Percentiles rank a stretch among this genome's conserved stretches.
These are phyloP conservation scores for Coreius guichenoti DNA, from an alignment of 2,797 vertebrate species.

Conservation along the genomic window DNA sequence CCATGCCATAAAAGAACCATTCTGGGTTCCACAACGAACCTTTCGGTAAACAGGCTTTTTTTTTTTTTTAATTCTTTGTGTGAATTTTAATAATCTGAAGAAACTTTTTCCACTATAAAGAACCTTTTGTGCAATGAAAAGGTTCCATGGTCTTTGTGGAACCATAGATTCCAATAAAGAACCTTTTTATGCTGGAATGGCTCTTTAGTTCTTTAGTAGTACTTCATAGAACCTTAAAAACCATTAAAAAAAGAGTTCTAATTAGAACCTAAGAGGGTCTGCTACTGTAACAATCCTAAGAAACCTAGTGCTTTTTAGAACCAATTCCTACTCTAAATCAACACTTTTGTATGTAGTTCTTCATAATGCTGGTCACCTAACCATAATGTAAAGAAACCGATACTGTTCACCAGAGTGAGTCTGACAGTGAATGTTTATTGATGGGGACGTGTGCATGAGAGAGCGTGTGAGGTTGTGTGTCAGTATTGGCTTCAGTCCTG, in stretches of 20 bases:
- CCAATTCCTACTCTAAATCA: not conserved
- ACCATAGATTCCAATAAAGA: not conserved
- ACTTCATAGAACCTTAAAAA: not conserved
- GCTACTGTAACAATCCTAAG: not conserved
- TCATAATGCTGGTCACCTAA: not conserved
- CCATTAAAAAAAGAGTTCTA: not conserved
- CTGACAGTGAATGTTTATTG: not conserved
- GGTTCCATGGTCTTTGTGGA: not conserved
- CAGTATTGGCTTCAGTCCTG: slow-evolving; percentile 5
- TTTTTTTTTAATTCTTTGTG: not conserved
- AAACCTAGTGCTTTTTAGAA: not conserved
- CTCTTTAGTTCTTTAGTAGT: not conserved
- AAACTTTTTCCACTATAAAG: not conserved
- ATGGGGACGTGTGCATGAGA: slow-evolving; percentile 5
- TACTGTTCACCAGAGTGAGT: not conserved
- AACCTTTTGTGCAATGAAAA: not conserved
- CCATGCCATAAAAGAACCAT: not conserved
- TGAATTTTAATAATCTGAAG: not conserved
- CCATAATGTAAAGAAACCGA: not conserved
- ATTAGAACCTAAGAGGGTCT: not conserved
- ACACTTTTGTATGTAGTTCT: not conserved
- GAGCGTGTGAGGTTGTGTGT: slow-evolving; percentile 7
- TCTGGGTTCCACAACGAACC: not conserved
- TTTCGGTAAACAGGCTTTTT: too few species aligned
- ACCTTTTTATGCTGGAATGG: not conserved